These are phyloP conservation scores for cattle (Bos taurus) DNA, from an alignment of 2,113 vertebrate genomes.

Conservation along the genomic window ARS-UCD2.0 NC_037340.1:66361001-66361500, in stretches of 20 bases:
- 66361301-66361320: not conserved
- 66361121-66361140: not conserved
- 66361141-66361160: rapidly evolving
- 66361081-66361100: not conserved
- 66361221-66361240: not conserved
- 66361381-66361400: not conserved
- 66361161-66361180: not conserved
- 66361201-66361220: not conserved
- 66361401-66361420: not conserved
- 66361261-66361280: not conserved
- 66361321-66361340: not conserved
- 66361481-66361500: not conserved
- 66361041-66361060: rapidly evolving
- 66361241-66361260: not conserved
- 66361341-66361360: not conserved
- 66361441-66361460: rapidly evolving
- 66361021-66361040: not conserved
- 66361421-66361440: not conserved
- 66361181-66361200: rapidly evolving
- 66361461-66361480: too few relatives aligned
- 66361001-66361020: not conserved
- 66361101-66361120: rapidly evolving
- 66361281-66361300: not conserved
- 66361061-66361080: not conserved
- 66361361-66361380: not conserved